Evolutionary conservation across 2,888 invertebrate genomes (phyloP).

Genomic region (Beris morrisii): DNA sequence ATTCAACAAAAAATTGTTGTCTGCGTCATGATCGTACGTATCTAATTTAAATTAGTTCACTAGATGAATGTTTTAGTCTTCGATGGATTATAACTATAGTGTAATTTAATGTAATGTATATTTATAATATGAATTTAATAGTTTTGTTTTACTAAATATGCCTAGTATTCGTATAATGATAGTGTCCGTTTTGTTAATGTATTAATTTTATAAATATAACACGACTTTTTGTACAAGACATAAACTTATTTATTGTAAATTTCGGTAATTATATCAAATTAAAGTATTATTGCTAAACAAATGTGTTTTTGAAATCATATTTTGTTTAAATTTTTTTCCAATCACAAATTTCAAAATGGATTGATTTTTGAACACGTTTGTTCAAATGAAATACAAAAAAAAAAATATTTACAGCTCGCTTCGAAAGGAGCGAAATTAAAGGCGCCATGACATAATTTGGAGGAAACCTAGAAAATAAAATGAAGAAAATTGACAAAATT

Average conservation of each 20-base stretch:
- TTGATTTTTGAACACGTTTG: too few relatives aligned
- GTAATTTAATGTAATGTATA: constrained; percentile 1
- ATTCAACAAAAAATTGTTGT: neutral
- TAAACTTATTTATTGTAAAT: neutral
- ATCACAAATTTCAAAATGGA: too few relatives aligned
- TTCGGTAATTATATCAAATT: neutral
- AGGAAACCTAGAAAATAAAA: too few relatives aligned
- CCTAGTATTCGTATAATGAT: constrained; percentile 14
- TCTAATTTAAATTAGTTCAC: constrained; percentile 23
- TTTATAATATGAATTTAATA: constrained; percentile 11
- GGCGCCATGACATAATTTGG: too few relatives aligned
- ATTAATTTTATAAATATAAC: neutral
- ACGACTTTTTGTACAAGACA: neutral
- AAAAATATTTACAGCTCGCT: too few relatives aligned
- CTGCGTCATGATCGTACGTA: constrained; percentile 3
- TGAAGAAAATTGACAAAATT: too few relatives aligned
- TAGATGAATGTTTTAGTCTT: constrained; percentile 26
- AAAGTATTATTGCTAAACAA: neutral
- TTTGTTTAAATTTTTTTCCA: too few relatives aligned
- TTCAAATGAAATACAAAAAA: too few relatives aligned
- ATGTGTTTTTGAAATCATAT: too few relatives aligned
- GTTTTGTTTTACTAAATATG: constrained; percentile 8
- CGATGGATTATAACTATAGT: constrained; percentile 12
- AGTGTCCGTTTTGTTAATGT: neutral
- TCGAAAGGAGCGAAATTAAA: too few relatives aligned